Evolutionary conservation across 2,113 vertebrate species (phyloP).

Genomic region (zebrafish (Danio rerio)): DNA sequence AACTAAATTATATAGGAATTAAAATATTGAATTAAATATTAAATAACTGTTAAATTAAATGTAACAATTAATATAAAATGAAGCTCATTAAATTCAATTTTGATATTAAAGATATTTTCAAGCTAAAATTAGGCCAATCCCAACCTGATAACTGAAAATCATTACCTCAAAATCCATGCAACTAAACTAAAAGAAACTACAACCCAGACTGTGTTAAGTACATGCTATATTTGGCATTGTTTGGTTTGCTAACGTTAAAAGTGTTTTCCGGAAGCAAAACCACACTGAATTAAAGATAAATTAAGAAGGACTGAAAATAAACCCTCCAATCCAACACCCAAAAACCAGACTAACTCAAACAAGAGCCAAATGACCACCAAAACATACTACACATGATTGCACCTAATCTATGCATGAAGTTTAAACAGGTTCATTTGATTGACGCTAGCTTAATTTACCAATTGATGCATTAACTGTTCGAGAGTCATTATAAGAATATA

Average conservation of each 20-base stretch:
- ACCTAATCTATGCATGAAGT: too few relatives aligned
- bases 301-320: slow-evolving; percentile 7
- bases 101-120: too few relatives aligned
- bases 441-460: too few relatives aligned
- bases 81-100: too few relatives aligned
- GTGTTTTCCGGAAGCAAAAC: not conserved
- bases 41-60: too few relatives aligned
- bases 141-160: not conserved
- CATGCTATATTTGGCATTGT: not conserved
- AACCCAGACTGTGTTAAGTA: not conserved
- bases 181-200: not conserved
- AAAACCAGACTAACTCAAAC: slow-evolving; percentile 43
- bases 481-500: too few relatives aligned
- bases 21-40: too few relatives aligned
- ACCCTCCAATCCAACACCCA: not conserved
- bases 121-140: not conserved
- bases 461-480: too few relatives aligned
- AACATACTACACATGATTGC: slow-evolving; percentile 74
- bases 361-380: slow-evolving; percentile 60
- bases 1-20: too few relatives aligned
- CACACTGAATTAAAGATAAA: not conserved
- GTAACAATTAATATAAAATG: too few relatives aligned
- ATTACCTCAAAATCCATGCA: not conserved
- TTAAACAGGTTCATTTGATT: too few relatives aligned
- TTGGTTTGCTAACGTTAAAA: not conserved